phyloP scores from a whole-genome alignment of 2,797 vertebrate genomes.

The Trichosurus vulpecula region DNA sequence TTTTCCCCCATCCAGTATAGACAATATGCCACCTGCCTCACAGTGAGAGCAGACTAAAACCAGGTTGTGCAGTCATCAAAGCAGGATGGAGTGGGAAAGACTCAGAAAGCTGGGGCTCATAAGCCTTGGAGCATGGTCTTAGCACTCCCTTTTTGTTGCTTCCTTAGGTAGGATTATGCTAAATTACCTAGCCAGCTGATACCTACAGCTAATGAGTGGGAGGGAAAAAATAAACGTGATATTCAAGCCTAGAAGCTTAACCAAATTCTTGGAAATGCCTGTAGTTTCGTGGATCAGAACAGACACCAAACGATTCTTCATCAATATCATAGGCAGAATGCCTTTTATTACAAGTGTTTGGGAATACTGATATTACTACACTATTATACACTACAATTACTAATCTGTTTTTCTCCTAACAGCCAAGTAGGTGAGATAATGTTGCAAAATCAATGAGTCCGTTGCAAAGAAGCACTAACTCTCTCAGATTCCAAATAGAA shows the following conservation, averaged over 20 bases:
- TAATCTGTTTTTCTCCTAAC: background rate
- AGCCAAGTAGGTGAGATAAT: background rate
- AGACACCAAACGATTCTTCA: background rate
- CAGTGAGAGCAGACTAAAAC: background rate
- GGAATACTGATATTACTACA: background rate
- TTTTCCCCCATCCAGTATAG: background rate
- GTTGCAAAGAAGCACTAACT: background rate
- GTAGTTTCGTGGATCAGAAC: background rate
- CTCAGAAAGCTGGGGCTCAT: background rate
- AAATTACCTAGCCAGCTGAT: background rate
- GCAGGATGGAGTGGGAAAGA: background rate
- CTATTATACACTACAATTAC: background rate
- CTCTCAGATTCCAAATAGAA: background rate
- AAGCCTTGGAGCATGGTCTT: background rate
- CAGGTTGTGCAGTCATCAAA: background rate
- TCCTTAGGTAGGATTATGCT: background rate
- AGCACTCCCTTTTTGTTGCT: conserved; percentile 12
- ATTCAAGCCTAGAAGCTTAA: background rate
- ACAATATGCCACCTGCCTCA: background rate
- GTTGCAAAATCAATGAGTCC: background rate
- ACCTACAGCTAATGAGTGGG: background rate
- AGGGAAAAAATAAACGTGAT: background rate
- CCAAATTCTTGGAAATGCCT: background rate
- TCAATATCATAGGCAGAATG: background rate
- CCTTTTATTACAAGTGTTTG: conserved; percentile 17